Percentiles rank a stretch among this genome's conserved stretches.
Evolutionary conservation across 1,140 invertebrate species (phyloP).

Genomic region (Lordiphosa clarofinis): DNA sequence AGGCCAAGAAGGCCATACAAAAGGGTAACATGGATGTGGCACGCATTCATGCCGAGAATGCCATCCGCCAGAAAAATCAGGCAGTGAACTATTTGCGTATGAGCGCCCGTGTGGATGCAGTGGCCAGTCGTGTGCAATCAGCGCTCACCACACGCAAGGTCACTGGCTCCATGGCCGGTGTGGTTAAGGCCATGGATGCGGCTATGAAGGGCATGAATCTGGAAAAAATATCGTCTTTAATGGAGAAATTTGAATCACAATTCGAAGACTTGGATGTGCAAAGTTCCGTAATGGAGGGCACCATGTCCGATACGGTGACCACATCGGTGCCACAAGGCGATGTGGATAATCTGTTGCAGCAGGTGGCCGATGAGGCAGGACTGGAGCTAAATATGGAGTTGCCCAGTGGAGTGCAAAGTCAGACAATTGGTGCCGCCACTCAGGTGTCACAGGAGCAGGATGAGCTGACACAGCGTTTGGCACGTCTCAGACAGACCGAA

Average conservation of each 20-base stretch:
- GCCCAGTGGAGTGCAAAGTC: conserved; percentile 89
- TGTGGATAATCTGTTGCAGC: conserved; percentile 96
- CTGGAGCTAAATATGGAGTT: conserved; percentile 98
- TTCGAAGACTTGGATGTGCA: conserved; percentile 99
- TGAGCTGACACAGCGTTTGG: conserved; percentile 95
- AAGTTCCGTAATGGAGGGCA: conserved; percentile 98
- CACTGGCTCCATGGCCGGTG: conserved; percentile 91
- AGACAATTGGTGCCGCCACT: conserved; percentile 84
- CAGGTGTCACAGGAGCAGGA: conserved; percentile 94
- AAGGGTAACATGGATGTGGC: conserved; percentile 99
- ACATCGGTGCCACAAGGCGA: conserved; percentile 97
- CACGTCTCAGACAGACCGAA: conserved; percentile 91
- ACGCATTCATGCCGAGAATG: conserved; percentile 99
- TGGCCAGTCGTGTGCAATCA: conserved; percentile 97
- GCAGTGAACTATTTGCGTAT: conserved; percentile 97
- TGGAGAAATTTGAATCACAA: conserved; percentile 99
- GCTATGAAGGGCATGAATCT: conserved; percentile 99
- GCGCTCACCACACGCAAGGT: conserved; percentile 95
- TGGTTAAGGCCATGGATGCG: conserved; percentile 99
- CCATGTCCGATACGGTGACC: conserved; percentile 98
- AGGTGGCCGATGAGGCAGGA: conserved; percentile 99
- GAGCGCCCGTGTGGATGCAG: conserved; percentile 98
- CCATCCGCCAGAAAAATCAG: conserved; percentile 99
- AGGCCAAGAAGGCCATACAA: conserved; percentile 98
- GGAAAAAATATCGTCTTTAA: conserved; percentile 97